Base-by-base conservation (phyloP, 92 coral and sea anemone species). In the Paragorgia papillata region DNA sequence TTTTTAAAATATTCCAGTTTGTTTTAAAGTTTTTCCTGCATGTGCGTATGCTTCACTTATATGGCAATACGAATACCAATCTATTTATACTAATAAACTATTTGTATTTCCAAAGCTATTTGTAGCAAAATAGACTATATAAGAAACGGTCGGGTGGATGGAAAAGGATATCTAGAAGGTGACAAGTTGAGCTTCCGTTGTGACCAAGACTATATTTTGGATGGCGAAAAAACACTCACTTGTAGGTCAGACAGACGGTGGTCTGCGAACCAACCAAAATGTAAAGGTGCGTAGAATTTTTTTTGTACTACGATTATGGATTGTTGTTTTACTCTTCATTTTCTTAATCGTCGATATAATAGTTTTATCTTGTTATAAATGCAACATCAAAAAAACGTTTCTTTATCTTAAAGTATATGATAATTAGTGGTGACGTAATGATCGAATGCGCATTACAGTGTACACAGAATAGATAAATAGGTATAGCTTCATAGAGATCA, bases 251-350 rank as follows among this genome's bases (percentile, higher is more conserved):
- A 82, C 71, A 86, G 82, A 3, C 74, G 86, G 30, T 92, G 97
- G 97, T 86, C 85, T 60, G 91, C 88, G 28, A 66, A 87, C 1
- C 46, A 58, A 34, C 97, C 97, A 70, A 79, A 66, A 1, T 92
- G 97, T 49, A 63, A 58, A 79, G 92, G 92, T 86, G 57, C 79
- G 69, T 50, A 20, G 73, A 39, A 39, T 37, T 10, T 66, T 31
- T 13, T 9, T 30, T 34, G 10, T 1, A 9, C 31, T 62, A 18
- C 35, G 7, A 3, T 14, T 13, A 15, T 30, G 29, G 15, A 28
- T 28, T 15, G 14, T 21, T 12, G 35, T 28, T 20, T 9, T 9
- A 9, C 22, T 25, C 27, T 63, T 22, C 20, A 3, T 14, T 64
- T 55, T 12, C 19, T 19, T 1, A 21, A 12, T 2, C 29, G 19